Base-by-base conservation (phyloP, 2,888 invertebrate genomes). In the Callimorpha dominula region DNA sequence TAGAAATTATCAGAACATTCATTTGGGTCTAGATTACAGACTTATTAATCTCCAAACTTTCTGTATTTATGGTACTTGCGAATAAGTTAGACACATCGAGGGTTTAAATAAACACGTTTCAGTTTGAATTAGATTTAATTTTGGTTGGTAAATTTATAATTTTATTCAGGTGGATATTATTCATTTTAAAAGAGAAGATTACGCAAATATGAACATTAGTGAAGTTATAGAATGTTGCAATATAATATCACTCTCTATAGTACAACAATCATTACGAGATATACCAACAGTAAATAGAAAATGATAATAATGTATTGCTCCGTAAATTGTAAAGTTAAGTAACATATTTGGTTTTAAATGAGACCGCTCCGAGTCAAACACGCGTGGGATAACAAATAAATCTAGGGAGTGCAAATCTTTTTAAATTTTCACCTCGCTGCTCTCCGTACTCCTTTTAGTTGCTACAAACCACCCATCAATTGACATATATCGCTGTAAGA, bases 311-410 rank as follows among this genome's bases (percentile, higher is more conserved):
- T 31, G 31, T 31, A 31, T 31, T 31, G 31, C 31, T 31, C 31
- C 31, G 31, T 31, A 31, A 31, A 31, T 31, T 31, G 31, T 31
- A 31, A 31, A 31, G 31, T 31, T 31, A 1, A 31, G 31, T 11
- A 20, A 20, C 9, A 12, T 11, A 57, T 76, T 80, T 75, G 71
- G 80, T 79, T 83, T 82, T 82, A 85, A 88, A 86, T 85, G 80
- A 85, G 82, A 87, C 85, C 84, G 71, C 74, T 68, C 52, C 54
- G 74, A 85, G 72, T 80, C 70, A 79, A 80, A 78, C 79, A 84
- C 82, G 85, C 83, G 84, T 79, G 76, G 76, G 82, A 82, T 85
- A 86, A 88, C 87, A 88, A 87, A 89, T 88, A 89, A 88, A 90
- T 89, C 86, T 86, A 81, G 84, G 78, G 78, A 89, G 85, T 89